Evolutionary conservation across 2,113 vertebrate genomes (phyloP), one percentile per base, ranked within the genome.

Genomic region (Micronisus gabar): DNA sequence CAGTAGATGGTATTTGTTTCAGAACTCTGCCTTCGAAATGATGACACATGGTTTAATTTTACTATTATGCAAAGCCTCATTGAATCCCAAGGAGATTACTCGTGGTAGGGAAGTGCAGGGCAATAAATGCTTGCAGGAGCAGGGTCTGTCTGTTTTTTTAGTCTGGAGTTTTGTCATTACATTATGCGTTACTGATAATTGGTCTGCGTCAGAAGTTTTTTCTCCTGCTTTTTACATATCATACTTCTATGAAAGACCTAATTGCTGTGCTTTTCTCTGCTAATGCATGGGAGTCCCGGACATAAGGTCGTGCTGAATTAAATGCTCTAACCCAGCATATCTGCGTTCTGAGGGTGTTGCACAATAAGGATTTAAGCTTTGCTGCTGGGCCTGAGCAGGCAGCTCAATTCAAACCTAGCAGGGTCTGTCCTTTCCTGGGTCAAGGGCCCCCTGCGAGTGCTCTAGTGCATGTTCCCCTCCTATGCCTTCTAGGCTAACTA

Each of bases 41-140:
- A 76, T 88, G 93, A 93, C 92, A 22, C 29, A 63, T 55, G 14
- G 22, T 52, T 89, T 96, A 86, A 93, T 92, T 90, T 92, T 61
- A 34, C 45, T 70, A 21, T 81, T 88, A 47, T 83, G n/a, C 41
- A 50, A 76, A 86, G 68, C 87, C n/a, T 83, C 38, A 65, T 34
- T 73, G 36, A 92, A 92, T 86, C 47, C n/a, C 40, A 40, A 58
- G 56, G 55, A 70, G 58, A 88, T 95, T 80, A 70, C 13, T 88
- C 41, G 26, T 29, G 47, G 75, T 55, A 78, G 50, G 29, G 23
- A 83, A 83, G 18, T 34, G 45, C 26, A 81, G 75, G 45, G 47
- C 75, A 53, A 66, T 53, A 59, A 93, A 81, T 21, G 27, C 34
- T 67, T 55, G 38, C 26, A 86, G 68, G 36, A 81, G 55, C 68